phyloP scores from a whole-genome alignment of 2,113 vertebrate species.

The Nothobranchius kuhntae region DNA sequence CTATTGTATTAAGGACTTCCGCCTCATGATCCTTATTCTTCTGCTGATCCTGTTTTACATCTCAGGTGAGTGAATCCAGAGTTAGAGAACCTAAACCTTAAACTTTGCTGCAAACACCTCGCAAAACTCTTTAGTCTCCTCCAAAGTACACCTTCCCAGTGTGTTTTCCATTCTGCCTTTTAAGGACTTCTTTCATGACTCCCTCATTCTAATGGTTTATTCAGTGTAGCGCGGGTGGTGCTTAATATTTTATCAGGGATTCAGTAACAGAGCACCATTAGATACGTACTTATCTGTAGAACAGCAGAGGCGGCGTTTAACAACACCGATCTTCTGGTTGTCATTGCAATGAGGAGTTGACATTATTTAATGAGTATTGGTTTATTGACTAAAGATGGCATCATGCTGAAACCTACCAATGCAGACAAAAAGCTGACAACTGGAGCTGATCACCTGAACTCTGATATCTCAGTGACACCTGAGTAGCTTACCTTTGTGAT shows the following conservation, averaged over 20 bases:
- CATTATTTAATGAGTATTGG: too few species aligned
- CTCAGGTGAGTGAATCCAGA: too few species aligned
- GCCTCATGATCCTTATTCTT: too few species aligned
- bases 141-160: neutral
- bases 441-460: neutral
- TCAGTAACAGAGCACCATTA: slow-evolving; percentile 14
- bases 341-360: neutral
- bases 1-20: too few species aligned
- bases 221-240: slow-evolving; percentile 28
- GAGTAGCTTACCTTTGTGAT: too few species aligned
- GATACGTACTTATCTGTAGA: slow-evolving; percentile 3
- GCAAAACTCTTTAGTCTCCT: neutral
- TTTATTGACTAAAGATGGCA: too few species aligned
- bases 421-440: slow-evolving; percentile 25
- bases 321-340: slow-evolving; percentile 31
- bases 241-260: slow-evolving; percentile 68
- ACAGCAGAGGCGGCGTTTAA: neutral
- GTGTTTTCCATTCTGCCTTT: neutral
- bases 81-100: too few species aligned
- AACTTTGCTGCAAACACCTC: too few species aligned
- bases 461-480: neutral
- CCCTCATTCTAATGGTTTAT: slow-evolving; percentile 44
- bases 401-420: too few species aligned
- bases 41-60: too few species aligned
- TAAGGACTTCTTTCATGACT: neutral